Base-by-base conservation (phyloP, 2,113 vertebrate genomes). In the Alces alces region DNA sequence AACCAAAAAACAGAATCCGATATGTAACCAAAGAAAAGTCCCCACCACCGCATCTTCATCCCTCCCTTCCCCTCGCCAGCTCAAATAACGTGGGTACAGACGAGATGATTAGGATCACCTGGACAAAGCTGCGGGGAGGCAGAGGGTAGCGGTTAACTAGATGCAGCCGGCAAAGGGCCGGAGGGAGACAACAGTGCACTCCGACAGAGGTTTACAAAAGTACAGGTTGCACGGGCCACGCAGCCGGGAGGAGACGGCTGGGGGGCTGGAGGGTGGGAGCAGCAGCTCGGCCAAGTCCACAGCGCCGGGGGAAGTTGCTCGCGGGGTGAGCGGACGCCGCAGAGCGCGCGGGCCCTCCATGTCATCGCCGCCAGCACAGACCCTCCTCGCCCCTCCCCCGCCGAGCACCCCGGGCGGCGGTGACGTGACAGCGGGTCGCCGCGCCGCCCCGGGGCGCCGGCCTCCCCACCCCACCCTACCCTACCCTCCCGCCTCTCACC, bases 401-500 rank as follows among this genome's bases (percentile, higher is more conserved):
- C 70, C 85, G 73, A 28, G 95, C 95, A 61, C 96, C 95, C 97
- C 88, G 12, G 91, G 70, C 73, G 45, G 43, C 90, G 88, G 70
- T 94, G 95, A 93, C 95, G 8, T 91, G 97, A 95, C 93, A 96
- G 97, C 91, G 58, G 96, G 91, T 84, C 95, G 73, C 84, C 91
- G 85, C 84, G 87, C 64, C 0, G 64, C 95, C 7, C 86, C 43
- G 36, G 90, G 78, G 28, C 85, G 58, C 88, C 64, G 45, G 64
- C 58, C 16, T 83, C 97, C 85, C 25, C 64, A n/a, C 61, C 66
- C 36, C 3, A n/a, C 50, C 93, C 16, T 3, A 14, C 27, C 47
- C 16, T 7, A 16, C 27, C 47, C 9, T 9, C 55, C 58, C 39
- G 27, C 30, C 70, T 19, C 98, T 99, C 97, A 99, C 99, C 98